phyloP scores from a whole-genome alignment of 2,113 vertebrate genomes.

The Notarius quadriscutis region DNA sequence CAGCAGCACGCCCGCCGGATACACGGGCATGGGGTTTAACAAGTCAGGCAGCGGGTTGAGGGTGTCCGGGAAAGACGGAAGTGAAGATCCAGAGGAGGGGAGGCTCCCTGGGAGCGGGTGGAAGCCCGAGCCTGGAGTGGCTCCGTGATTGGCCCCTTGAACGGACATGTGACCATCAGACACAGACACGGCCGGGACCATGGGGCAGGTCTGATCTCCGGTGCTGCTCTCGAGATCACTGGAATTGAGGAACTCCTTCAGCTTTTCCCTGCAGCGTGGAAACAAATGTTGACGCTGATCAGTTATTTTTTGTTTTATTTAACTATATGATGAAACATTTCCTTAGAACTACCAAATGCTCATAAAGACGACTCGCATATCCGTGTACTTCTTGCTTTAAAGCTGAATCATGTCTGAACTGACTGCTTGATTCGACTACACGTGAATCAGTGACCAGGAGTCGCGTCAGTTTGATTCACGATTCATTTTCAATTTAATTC shows the following conservation, averaged over 20 bases:
- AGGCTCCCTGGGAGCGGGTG: constrained; percentile 68
- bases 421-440: not conserved
- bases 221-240: constrained; percentile 71
- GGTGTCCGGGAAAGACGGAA: constrained; percentile 74
- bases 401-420: not conserved
- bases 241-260: constrained; percentile 86
- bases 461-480: not conserved
- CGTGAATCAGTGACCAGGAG: not conserved
- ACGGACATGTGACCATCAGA: constrained; percentile 67
- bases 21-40: constrained; percentile 72
- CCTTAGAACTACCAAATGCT: not conserved
- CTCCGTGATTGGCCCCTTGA: constrained; percentile 57
- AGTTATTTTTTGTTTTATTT: not conserved
- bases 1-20: constrained; percentile 89
- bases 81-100: constrained; percentile 65
- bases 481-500: not conserved
- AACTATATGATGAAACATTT: not conserved
- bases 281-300: not conserved
- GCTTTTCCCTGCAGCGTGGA: constrained; percentile 80
- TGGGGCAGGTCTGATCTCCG: constrained; percentile 69
- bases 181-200: constrained; percentile 68
- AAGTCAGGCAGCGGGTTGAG: constrained; percentile 63
- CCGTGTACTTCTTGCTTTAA: not conserved
- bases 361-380: not conserved
- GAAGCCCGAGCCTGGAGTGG: constrained; percentile 60